A percentile compares a stretch with the other conserved stretches of the same genome.
Conservation (phyloP, 2,888 invertebrate genomes). For the Caenorhabditis doughertyi region DNA sequence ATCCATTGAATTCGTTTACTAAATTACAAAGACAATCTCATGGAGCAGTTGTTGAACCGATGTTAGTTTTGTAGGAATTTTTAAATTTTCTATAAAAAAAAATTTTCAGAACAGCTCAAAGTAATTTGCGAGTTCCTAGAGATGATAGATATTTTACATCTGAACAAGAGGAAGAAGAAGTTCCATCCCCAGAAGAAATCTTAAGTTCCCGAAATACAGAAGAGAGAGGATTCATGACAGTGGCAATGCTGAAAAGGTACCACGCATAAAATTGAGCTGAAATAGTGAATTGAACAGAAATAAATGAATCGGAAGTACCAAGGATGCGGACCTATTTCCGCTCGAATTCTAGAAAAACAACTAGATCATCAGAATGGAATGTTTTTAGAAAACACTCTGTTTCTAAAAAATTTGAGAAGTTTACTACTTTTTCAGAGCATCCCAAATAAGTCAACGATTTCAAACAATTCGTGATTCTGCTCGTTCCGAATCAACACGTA, state of each 20-base stretch:
- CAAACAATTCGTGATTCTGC: constrained; percentile 31
- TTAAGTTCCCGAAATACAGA: constrained; percentile 39
- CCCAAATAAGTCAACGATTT: constrained; percentile 34
- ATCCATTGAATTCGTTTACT: constrained; percentile 52
- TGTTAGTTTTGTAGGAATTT: constrained; percentile 8
- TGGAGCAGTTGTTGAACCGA: background rate
- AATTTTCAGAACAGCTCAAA: constrained; percentile 25
- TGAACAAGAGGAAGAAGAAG: constrained; percentile 2
- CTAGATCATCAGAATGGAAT: too few species aligned
- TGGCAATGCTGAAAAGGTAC: constrained; percentile 45
- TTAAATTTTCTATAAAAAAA: background rate
- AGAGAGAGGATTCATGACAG: constrained; percentile 43
- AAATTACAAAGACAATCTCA: constrained; percentile 44
- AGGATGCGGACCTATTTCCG: background rate
- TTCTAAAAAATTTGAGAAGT: background rate
- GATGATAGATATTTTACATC: constrained; percentile 26
- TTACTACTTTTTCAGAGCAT: constrained; percentile 28
- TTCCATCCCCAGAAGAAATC: constrained; percentile 19
- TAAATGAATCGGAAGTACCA: too few species aligned
- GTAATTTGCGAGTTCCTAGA: constrained; percentile 11
- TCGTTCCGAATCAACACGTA: constrained; percentile 15
- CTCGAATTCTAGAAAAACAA: background rate
- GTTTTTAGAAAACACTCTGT: background rate
- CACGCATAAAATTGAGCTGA: too few species aligned
- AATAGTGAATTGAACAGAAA: too few species aligned